phyloP scores from a whole-genome alignment of 2,888 invertebrate genomes.

The Papilio gigon region DNA sequence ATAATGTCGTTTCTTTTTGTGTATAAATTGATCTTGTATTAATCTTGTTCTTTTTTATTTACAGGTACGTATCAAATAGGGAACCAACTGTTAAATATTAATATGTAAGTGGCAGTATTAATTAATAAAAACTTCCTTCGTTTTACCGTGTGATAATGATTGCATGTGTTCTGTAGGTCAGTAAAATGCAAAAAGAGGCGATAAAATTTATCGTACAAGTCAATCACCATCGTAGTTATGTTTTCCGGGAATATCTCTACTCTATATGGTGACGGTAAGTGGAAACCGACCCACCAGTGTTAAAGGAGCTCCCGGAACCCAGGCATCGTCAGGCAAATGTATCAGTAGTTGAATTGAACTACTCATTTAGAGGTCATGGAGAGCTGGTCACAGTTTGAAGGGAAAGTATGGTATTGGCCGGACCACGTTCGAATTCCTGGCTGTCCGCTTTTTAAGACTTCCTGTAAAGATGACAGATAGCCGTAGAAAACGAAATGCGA shows the following conservation, averaged over 20 bases:
- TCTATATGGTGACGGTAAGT: constrained; percentile 16
- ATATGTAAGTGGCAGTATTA: background rate
- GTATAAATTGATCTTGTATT: background rate
- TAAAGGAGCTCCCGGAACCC: constrained; percentile 16
- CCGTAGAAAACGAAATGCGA: constrained; percentile 30
- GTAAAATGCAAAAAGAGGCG: background rate
- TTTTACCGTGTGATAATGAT: background rate
- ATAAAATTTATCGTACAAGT: constrained; percentile 28
- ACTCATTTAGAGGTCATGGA: constrained; percentile 9
- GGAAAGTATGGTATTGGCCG: constrained; percentile 34
- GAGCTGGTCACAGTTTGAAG: constrained; percentile 35
- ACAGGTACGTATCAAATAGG: background rate
- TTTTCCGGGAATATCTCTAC: constrained; percentile 27
- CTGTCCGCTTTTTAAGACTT: constrained; percentile 38
- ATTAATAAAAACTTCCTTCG: background rate
- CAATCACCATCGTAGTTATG: constrained; percentile 13
- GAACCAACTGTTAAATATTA: background rate
- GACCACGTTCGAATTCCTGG: constrained; percentile 33
- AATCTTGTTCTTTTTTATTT: constrained; percentile 8
- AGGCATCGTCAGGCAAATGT: background rate
- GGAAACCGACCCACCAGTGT: constrained; percentile 23
- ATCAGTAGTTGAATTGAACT: background rate
- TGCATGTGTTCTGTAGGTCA: background rate
- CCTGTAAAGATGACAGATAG: constrained; percentile 39
- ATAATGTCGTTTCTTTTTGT: background rate